These are phyloP conservation scores for Sminthurides bifidus DNA, from an alignment of 1,140 invertebrate genomes.

Conservation along the genomic window DNA sequence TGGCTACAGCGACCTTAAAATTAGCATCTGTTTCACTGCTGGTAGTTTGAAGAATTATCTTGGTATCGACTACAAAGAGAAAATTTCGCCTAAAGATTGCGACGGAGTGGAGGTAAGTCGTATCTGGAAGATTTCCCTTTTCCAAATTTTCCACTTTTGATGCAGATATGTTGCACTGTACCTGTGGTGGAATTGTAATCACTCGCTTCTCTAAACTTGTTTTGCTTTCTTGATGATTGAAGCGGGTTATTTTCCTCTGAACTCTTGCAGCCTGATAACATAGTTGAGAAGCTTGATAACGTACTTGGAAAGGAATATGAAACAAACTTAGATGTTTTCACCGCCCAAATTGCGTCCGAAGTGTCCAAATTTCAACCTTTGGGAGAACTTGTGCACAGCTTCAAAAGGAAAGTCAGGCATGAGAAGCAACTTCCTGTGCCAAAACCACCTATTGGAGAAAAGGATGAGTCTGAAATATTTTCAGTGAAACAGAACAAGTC, in stretches of 20 bases:
- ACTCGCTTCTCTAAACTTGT: too few relatives aligned
- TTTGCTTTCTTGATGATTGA: too few relatives aligned
- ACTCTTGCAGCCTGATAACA: constrained; percentile 61
- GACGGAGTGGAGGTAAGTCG: constrained; percentile 35
- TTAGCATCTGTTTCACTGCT: constrained; percentile 71
- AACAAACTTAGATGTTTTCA: constrained; percentile 58
- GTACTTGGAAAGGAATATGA: constrained; percentile 46
- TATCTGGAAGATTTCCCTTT: too few relatives aligned
- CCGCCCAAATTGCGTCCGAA: constrained; percentile 53
- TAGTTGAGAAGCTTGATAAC: constrained; percentile 53
- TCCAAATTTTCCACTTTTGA: too few relatives aligned
- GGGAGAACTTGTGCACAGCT: constrained; percentile 54
- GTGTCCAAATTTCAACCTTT: constrained; percentile 51
- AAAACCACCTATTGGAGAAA: background rate
- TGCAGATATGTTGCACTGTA: too few relatives aligned
- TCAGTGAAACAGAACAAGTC: background rate
- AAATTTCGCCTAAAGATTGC: constrained; percentile 42
- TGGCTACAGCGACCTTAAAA: constrained; percentile 71
- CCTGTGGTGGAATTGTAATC: too few relatives aligned
- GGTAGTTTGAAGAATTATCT: constrained; percentile 63
- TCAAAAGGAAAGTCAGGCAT: constrained; percentile 28
- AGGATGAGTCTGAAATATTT: background rate
- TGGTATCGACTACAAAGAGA: constrained; percentile 49
- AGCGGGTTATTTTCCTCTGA: too few relatives aligned
- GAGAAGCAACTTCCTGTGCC: background rate